Evolutionary conservation across 2,113 vertebrate species (phyloP).

Genomic region (Pseudonaja textilis): DNA sequence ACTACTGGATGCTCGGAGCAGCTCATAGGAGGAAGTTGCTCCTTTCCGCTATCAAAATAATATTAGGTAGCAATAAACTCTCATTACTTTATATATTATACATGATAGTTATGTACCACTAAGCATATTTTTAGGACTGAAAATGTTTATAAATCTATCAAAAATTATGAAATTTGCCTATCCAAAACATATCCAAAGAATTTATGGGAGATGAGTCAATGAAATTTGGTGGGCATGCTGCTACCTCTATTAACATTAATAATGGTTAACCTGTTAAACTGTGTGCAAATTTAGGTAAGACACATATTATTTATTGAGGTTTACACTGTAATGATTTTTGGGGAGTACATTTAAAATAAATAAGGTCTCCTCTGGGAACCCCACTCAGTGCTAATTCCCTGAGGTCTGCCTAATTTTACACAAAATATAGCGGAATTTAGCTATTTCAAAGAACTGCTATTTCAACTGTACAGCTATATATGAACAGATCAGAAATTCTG

Average conservation of each 20-base stretch:
- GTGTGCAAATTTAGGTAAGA: not conserved
- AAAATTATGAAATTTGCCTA: not conserved
- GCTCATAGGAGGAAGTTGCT: not conserved
- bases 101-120: not conserved
- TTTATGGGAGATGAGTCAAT: not conserved
- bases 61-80: not conserved
- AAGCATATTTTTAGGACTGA: not conserved
- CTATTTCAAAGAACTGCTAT: not conserved
- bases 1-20: too few species aligned
- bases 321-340: not conserved
- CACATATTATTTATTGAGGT: not conserved
- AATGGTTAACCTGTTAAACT: not conserved
- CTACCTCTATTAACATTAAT: not conserved
- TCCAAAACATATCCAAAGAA: too few species aligned
- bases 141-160: not conserved
- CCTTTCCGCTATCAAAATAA: conserved; percentile 20
- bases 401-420: not conserved
- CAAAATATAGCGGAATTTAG: not conserved
- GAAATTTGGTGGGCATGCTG: not conserved
- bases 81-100: not conserved
- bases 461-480: not conserved
- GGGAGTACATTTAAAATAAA: not conserved
- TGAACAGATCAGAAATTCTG: not conserved
- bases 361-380: not conserved
- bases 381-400: not conserved